Percentiles rank a stretch among this genome's conserved stretches.
phyloP scores from a whole-genome alignment of 2,113 vertebrate species.

The Plotosus lineatus region DNA sequence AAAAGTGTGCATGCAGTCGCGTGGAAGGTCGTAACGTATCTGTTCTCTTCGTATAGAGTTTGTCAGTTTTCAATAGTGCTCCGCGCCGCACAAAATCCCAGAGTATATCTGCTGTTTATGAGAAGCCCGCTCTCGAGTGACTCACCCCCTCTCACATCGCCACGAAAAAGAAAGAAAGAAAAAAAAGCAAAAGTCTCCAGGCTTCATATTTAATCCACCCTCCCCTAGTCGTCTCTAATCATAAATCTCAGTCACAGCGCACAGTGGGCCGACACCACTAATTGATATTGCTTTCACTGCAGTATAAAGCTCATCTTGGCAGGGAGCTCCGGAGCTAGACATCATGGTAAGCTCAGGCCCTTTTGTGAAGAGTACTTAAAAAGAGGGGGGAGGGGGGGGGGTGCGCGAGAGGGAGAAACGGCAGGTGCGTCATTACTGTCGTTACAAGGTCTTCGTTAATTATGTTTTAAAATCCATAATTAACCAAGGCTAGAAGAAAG shows the following conservation, averaged over 20 bases:
- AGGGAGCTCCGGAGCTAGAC: constrained; percentile 34
- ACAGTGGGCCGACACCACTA: constrained; percentile 41
- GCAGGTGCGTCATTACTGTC: constrained; percentile 15
- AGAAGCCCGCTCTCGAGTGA: constrained; percentile 35
- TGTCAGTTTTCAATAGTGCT: constrained; percentile 41
- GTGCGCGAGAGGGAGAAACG: background rate
- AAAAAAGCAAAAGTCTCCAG: constrained; percentile 35
- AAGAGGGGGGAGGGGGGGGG: background rate
- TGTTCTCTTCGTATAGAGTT: background rate
- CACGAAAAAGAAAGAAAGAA: background rate
- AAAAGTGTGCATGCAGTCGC: background rate
- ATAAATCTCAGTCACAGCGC: constrained; percentile 49
- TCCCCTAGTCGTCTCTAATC: constrained; percentile 41
- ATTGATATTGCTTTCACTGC: constrained; percentile 48
- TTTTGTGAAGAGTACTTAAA: constrained; percentile 6
- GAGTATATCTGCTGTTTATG: constrained; percentile 41
- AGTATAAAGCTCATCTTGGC: constrained; percentile 44
- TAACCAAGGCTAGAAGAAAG: constrained; percentile 1
- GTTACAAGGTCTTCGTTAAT: constrained; percentile 33
- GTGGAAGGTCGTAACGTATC: background rate
- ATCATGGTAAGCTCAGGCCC: constrained; percentile 29
- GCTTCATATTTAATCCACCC: constrained; percentile 43
- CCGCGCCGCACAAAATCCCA: constrained; percentile 8
- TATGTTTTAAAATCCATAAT: constrained; percentile 34
- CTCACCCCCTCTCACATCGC: constrained; percentile 38